phyloP scores from a whole-genome alignment of 2,113 vertebrate species.

The Rhinoderma darwinii region DNA sequence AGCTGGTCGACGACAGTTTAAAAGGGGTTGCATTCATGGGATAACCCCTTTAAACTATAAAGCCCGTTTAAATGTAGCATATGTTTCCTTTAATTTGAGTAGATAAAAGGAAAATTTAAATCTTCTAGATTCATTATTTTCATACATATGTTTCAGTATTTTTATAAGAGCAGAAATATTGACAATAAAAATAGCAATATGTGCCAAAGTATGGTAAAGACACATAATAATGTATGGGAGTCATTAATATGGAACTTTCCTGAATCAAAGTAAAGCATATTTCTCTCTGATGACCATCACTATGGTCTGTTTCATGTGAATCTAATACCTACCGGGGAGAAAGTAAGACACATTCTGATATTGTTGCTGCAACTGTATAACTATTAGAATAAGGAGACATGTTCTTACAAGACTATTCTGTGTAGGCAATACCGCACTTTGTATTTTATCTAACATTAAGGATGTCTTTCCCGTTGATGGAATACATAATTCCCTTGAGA shows the following conservation, averaged over 20 bases:
- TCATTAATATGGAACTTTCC: background rate
- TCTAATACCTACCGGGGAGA: background rate
- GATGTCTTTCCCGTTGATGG: background rate
- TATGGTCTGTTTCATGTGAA: background rate
- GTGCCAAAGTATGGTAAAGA: background rate
- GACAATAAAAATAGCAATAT: background rate
- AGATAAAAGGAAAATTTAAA: background rate
- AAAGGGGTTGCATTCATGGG: too few species aligned
- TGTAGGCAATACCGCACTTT: slow-evolving; percentile 10
- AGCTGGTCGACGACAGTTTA: too few species aligned
- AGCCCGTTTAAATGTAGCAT: background rate
- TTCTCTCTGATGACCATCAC: background rate
- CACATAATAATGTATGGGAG: background rate
- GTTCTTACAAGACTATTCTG: background rate
- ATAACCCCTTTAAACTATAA: background rate
- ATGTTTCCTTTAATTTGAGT: background rate
- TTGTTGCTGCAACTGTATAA: background rate
- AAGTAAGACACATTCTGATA: background rate
- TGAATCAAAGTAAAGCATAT: background rate
- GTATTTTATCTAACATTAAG: slow-evolving; percentile 15
- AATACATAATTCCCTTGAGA: background rate
- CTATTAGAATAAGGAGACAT: background rate
- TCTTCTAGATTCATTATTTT: background rate
- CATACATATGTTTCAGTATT: background rate
- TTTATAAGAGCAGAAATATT: background rate